Percentiles rank a stretch among this genome's conserved stretches.
Conservation (phyloP, 2,888 invertebrate species). For the Pseudanteris insignis region DNA sequence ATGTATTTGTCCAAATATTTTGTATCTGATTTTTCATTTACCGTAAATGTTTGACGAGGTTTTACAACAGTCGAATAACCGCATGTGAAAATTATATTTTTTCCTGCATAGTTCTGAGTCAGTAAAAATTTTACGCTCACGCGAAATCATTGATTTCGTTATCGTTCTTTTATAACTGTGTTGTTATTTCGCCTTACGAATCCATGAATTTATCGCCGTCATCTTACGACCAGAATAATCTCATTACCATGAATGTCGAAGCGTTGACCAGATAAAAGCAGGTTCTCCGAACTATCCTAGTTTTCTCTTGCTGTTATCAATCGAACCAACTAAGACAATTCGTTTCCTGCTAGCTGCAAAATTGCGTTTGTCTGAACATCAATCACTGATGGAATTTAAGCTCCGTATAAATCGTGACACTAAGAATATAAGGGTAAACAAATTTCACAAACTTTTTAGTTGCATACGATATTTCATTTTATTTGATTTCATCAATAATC, state of each 20-base stretch:
- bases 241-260: constrained; percentile 32
- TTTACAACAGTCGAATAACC: neutral
- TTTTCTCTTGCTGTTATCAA: constrained; percentile 35
- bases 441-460: neutral
- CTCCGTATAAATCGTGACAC: neutral
- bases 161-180: constrained; percentile 3
- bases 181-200: constrained; percentile 4
- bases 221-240: constrained; percentile 21
- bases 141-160: constrained; percentile 4
- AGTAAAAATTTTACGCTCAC: too few species aligned
- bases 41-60: too few species aligned
- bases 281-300: constrained; percentile 25
- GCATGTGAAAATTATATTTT: neutral
- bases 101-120: too few species aligned
- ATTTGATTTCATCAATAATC: too few species aligned
- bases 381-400: constrained; percentile 10
- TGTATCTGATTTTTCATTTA: too few species aligned
- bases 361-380: constrained; percentile 2
- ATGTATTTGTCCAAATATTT: too few species aligned
- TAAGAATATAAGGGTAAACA: neutral
- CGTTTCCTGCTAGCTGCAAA: constrained; percentile 5
- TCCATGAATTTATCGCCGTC: constrained; percentile 24
- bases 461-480: too few species aligned
- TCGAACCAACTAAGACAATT: constrained; percentile 10
- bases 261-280: constrained; percentile 30